Percentiles rank a stretch among this genome's conserved stretches.
phyloP scores from a whole-genome alignment of 2,888 invertebrate genomes.

The Drosophila melanocephala region DNA sequence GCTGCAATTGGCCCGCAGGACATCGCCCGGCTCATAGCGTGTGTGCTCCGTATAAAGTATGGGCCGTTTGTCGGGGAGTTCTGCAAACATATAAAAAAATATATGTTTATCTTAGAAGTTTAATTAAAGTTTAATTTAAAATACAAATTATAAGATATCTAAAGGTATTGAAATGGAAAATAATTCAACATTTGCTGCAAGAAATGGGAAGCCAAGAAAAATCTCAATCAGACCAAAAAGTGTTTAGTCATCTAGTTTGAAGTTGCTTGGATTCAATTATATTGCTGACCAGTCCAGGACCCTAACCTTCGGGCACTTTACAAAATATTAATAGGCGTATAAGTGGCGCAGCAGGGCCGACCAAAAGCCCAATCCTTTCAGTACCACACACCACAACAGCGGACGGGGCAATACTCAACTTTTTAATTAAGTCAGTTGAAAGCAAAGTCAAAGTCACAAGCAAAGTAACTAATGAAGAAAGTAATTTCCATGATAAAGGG shows the following conservation, averaged over 20 bases:
- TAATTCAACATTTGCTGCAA: neutral
- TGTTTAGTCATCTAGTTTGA: neutral
- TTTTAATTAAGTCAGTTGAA: slow-evolving; percentile 80
- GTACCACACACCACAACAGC: slow-evolving; percentile 32
- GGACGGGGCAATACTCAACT: slow-evolving; percentile 54
- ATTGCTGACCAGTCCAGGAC: slow-evolving; percentile 18
- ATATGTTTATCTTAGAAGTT: neutral
- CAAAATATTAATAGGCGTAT: slow-evolving; percentile 47
- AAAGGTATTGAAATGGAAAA: neutral
- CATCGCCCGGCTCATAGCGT: slow-evolving; percentile 91
- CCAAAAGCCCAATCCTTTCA: slow-evolving; percentile 34
- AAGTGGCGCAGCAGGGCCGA: slow-evolving; percentile 25
- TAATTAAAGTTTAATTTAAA: neutral
- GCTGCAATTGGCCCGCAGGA: slow-evolving; percentile 92
- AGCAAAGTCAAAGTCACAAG: slow-evolving; percentile 42
- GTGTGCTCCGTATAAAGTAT: slow-evolving; percentile 90
- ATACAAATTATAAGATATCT: too few relatives aligned
- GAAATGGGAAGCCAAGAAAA: too few relatives aligned
- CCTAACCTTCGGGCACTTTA: slow-evolving; percentile 8
- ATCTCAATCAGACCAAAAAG: neutral
- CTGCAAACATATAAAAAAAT: slow-evolving; percentile 85
- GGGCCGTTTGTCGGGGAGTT: slow-evolving; percentile 90
- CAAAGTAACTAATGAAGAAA: slow-evolving; percentile 83
- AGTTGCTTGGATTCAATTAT: slow-evolving; percentile 42
- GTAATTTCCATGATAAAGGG: slow-evolving; percentile 82